Evolutionary conservation across 2,797 vertebrate species (phyloP).

Genomic region (Amblyopsis hoosieri): DNA sequence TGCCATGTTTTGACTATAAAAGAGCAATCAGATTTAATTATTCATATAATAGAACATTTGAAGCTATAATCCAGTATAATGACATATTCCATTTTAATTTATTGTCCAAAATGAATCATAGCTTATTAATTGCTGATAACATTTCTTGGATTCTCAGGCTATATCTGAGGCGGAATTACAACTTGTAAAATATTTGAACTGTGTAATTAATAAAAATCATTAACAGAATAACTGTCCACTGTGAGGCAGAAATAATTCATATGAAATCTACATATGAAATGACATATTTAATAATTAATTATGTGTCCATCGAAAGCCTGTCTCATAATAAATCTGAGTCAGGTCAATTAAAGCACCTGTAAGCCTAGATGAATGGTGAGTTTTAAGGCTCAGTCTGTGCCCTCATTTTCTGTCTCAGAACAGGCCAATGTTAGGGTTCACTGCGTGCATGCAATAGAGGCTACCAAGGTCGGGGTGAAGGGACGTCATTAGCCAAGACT

Average conservation of each 20-base stretch:
- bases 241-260: too few species aligned
- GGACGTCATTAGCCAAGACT: slow-evolving; percentile 38
- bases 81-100: background rate
- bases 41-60: background rate
- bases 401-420: slow-evolving; percentile 46
- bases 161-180: background rate
- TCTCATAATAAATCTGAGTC: background rate
- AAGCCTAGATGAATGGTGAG: slow-evolving; percentile 47
- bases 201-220: too few species aligned
- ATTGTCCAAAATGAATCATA: slow-evolving; percentile 16
- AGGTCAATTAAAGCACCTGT: slow-evolving; percentile 36
- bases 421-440: slow-evolving; percentile 56
- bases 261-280: too few species aligned
- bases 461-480: slow-evolving; percentile 54
- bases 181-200: too few species aligned
- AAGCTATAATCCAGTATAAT: background rate
- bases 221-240: too few species aligned
- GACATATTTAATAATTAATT: too few species aligned
- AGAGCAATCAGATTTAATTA: background rate
- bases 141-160: background rate
- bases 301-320: too few species aligned
- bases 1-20: slow-evolving; percentile 18
- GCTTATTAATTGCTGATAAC: slow-evolving; percentile 3
- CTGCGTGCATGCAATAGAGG: slow-evolving; percentile 56
- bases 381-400: slow-evolving; percentile 48